These are phyloP conservation scores for Hypanus sabinus DNA, from an alignment of 2,113 vertebrate species.

Conservation along the genomic window DNA sequence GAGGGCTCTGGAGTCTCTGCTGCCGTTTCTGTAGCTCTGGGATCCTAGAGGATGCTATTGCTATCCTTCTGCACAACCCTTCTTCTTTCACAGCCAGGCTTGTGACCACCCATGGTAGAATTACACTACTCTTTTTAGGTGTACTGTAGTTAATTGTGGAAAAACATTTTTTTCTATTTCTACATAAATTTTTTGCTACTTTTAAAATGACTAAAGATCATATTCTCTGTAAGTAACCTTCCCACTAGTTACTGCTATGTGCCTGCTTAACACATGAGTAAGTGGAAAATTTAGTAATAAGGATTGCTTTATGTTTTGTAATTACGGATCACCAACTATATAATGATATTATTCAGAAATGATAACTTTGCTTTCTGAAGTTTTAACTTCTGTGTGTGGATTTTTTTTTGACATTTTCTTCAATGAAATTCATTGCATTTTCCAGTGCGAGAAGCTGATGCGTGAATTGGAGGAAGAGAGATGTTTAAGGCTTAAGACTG, in stretches of 20 bases:
- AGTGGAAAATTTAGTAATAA: not conserved
- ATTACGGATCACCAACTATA: not conserved
- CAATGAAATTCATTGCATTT: slow-evolving; percentile 22
- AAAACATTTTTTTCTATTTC: too few species aligned
- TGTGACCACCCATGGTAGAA: too few species aligned
- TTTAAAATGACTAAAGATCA: not conserved
- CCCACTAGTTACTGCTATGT: not conserved
- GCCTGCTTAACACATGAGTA: not conserved
- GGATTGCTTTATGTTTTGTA: not conserved
- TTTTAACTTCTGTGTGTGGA: not conserved
- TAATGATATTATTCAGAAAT: not conserved
- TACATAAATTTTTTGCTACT: not conserved
- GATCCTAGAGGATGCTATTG: too few species aligned
- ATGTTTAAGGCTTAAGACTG: slow-evolving; percentile 76
- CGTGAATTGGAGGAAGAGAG: slow-evolving; percentile 85
- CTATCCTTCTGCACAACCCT: too few species aligned
- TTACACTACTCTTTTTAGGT: not conserved
- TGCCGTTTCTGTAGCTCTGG: too few species aligned
- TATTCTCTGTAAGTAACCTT: not conserved
- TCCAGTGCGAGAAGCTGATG: slow-evolving; percentile 85
- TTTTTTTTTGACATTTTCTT: not conserved
- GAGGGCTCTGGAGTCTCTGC: too few species aligned
- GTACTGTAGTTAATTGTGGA: not conserved
- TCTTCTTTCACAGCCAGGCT: too few species aligned
- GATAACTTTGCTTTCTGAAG: not conserved